Percentiles rank a stretch among this genome's conserved stretches.
These are phyloP conservation scores for Varecia variegata DNA, from an alignment of 2,797 vertebrate species.

Conservation along the genomic window DNA sequence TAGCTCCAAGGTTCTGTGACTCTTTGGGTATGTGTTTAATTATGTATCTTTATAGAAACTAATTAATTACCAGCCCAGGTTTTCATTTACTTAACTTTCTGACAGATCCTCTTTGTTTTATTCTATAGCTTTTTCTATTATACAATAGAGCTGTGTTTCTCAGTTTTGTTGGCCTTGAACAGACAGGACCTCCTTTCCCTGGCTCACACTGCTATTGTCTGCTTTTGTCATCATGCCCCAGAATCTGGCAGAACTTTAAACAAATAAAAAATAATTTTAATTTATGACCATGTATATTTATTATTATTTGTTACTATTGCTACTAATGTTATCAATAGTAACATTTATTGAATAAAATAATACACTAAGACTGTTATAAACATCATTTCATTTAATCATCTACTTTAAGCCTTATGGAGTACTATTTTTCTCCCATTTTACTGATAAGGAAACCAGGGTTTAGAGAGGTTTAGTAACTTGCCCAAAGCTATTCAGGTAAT, in stretches of 20 bases:
- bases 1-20: neutral
- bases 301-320: neutral
- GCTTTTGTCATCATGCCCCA: neutral
- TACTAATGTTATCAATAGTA: neutral
- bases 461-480: neutral
- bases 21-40: neutral
- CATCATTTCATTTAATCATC: neutral
- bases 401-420: neutral
- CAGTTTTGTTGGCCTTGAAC: neutral
- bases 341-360: neutral
- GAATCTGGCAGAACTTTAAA: neutral
- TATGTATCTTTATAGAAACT: neutral
- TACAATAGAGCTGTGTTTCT: neutral
- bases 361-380: neutral
- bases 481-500: neutral
- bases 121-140: neutral
- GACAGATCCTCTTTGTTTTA: neutral
- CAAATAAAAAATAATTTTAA: neutral
- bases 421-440: neutral
- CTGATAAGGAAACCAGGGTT: neutral
- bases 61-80: neutral
- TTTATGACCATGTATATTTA: neutral
- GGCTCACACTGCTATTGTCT: neutral
- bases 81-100: neutral
- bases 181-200: neutral